A percentile compares a stretch with the other conserved stretches of the same genome.
These are phyloP conservation scores for Stenopsyche tienmushanensis DNA, from an alignment of 1,140 invertebrate species.

Conservation along the genomic window DNA sequence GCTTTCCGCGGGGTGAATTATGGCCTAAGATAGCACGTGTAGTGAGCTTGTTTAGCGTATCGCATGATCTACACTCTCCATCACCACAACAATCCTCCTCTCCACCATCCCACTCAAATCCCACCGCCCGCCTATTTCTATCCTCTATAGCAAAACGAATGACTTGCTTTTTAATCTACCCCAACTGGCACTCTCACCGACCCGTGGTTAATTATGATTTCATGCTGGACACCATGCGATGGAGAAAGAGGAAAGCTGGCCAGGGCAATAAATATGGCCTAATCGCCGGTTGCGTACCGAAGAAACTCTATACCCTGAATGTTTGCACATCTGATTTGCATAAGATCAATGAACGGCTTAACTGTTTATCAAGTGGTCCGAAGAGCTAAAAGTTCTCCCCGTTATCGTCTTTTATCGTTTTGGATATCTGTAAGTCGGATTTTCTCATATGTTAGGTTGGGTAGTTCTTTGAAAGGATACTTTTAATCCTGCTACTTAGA, in stretches of 20 bases:
- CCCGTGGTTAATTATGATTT: constrained; percentile 24
- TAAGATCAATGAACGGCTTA: constrained; percentile 20
- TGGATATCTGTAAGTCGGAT: too few species aligned
- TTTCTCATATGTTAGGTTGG: too few species aligned
- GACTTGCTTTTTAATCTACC: constrained; percentile 18
- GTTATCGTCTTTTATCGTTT: too few species aligned
- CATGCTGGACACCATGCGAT: constrained; percentile 12
- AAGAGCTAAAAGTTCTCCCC: too few species aligned
- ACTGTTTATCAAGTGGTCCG: too few species aligned
- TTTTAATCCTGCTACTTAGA: too few species aligned
- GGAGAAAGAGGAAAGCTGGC: constrained; percentile 2
- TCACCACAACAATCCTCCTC: too few species aligned
- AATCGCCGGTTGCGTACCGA: constrained; percentile 24
- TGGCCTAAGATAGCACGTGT: constrained; percentile 21
- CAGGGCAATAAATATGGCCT: constrained; percentile 14
- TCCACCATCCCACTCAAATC: neutral
- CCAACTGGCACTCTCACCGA: neutral
- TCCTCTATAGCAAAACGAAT: neutral
- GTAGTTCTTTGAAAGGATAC: too few species aligned
- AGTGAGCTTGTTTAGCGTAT: constrained; percentile 27
- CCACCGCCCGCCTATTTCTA: neutral
- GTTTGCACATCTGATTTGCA: constrained; percentile 20
- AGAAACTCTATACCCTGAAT: constrained; percentile 12
- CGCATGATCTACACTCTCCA: neutral
- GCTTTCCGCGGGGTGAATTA: constrained; percentile 6